Base-by-base conservation (phyloP, 1,140 invertebrate genomes). In the Alviniconcha marisindica region DNA sequence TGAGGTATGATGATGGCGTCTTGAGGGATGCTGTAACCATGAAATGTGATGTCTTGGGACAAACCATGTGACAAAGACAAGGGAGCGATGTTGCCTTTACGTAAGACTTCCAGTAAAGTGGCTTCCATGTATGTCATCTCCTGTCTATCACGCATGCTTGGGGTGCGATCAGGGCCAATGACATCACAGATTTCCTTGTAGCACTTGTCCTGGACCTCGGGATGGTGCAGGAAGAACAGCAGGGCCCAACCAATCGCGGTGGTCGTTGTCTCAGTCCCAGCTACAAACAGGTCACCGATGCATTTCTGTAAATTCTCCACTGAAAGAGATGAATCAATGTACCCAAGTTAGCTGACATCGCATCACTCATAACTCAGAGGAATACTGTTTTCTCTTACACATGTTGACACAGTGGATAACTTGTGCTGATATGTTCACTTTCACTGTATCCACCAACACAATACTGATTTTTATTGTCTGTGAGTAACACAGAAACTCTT, bases 161-260 rank as follows among this genome's bases (percentile, higher is more conserved):
- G 77, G 18, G 31, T 12, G 24, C 71, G 71, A 14, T 74, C 28
- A 74, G 42, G 42, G 12, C 78, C 82, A 24, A 85, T 51, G 14
- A 81, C 51, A 78, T 83, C 36, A 87, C 98, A 97, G 31, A 99
- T 93, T 92, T 99, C 97, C 80, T 97, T 95, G 92, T 97, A 96
- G 0, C 98, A 96, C 21, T 95, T 95, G 31, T 93, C 94, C 90
- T 97, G 97, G 0, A 96, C 94, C 3, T 95, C 93, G 15, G 95
- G 96, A 93, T 97, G 91, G n/a, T 95, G 91, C 0, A 96, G 96
- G 94, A 98, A 95, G 85, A 96, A 96, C 5, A 98, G 93, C 24
- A 98, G 92, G 87, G 96, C 96, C 98, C 98, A 89, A 18, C 60
- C 54, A 18, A 89, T 77, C 14, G 88, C 77, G 10, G 84, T 85